phyloP scores from a whole-genome alignment of 2,797 vertebrate genomes.

The Graptemys geographica region DNA sequence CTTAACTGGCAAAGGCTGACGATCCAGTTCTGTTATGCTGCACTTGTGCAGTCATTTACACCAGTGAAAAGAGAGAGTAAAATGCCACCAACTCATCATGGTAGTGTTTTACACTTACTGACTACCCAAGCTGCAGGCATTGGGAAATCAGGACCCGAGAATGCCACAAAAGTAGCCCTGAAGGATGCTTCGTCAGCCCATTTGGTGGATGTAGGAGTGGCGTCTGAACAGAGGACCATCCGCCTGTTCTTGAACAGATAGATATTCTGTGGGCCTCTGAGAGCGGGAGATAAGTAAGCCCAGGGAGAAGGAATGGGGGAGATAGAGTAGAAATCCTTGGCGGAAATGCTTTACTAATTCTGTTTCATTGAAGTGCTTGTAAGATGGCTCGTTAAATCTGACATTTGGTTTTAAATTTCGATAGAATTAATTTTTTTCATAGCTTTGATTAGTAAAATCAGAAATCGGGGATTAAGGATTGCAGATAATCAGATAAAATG shows the following conservation, averaged over 20 bases:
- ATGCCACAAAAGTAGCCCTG: neutral
- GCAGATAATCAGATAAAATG: neutral
- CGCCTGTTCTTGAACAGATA: neutral
- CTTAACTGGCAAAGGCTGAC: neutral
- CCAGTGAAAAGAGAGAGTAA: neutral
- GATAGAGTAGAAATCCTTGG: neutral
- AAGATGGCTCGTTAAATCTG: neutral
- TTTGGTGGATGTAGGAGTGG: neutral
- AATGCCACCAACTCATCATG: neutral
- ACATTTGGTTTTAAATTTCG: neutral
- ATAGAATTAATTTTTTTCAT: accelerated
- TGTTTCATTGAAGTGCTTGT: neutral
- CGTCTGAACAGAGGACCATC: neutral
- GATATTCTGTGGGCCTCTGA: neutral
- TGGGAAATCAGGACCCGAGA: neutral
- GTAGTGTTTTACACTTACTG: neutral
- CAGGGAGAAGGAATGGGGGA: neutral
- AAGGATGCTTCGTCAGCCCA: neutral
- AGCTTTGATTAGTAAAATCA: neutral
- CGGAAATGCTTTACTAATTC: accelerated
- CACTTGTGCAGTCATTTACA: neutral
- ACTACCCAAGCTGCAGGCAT: neutral
- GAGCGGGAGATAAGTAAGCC: neutral
- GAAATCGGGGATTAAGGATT: neutral
- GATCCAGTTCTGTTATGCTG: neutral